phyloP scores from a whole-genome alignment of 2,113 vertebrate genomes.

The Gallinago media region DNA sequence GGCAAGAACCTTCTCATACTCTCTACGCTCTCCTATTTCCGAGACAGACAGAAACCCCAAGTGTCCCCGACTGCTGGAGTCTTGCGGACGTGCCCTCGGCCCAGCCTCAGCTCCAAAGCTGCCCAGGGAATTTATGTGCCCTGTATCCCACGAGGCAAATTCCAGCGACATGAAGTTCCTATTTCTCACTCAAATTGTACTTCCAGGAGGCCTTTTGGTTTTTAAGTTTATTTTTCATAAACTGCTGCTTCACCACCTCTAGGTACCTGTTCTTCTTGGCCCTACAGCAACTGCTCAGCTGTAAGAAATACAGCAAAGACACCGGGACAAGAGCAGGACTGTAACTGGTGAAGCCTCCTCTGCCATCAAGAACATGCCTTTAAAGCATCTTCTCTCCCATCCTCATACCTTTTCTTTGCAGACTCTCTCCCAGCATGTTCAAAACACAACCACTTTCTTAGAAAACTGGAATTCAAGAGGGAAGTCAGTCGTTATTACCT shows the following conservation, averaged over 20 bases:
- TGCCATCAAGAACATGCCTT: not conserved
- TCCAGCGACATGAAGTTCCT: not conserved
- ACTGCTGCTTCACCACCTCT: not conserved
- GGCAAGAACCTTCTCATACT: not conserved
- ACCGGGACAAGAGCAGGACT: not conserved
- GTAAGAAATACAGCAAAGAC: not conserved
- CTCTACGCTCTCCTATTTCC: not conserved
- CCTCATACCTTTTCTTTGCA: not conserved
- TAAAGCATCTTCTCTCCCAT: not conserved
- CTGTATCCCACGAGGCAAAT: not conserved
- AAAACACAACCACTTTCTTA: not conserved
- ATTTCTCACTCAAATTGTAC: not conserved
- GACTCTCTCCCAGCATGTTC: not conserved
- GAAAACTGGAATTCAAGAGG: not conserved
- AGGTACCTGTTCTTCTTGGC: not conserved
- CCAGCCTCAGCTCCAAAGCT: not conserved
- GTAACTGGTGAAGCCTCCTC: not conserved
- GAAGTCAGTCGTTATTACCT: not conserved
- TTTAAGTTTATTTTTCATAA: not conserved
- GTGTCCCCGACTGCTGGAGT: rapidly evolving
- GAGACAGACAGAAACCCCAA: not conserved
- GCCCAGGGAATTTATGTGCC: not conserved
- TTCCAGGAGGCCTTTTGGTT: not conserved
- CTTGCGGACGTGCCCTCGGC: not conserved
- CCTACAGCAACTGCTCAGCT: not conserved